phyloP scores from a whole-genome alignment of 2,888 invertebrate species.

The Yponomeuta plumbellus region DNA sequence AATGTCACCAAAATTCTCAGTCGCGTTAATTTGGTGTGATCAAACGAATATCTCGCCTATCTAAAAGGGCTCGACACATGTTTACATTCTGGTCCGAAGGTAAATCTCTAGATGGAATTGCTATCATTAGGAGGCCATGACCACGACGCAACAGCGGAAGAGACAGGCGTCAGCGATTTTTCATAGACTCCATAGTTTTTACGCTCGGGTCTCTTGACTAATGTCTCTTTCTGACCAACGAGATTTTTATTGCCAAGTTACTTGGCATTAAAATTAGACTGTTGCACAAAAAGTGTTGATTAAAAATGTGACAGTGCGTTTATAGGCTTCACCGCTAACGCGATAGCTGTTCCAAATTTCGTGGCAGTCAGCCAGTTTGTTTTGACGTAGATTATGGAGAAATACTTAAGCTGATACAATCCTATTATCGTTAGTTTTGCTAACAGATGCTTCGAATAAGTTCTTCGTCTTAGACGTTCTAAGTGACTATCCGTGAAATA shows the following conservation, averaged over 20 bases:
- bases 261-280: no score
- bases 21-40: background rate
- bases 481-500: background rate
- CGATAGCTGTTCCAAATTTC: background rate
- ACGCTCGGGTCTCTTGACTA: no score
- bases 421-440: background rate
- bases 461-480: background rate
- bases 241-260: no score
- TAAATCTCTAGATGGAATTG: background rate
- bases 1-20: background rate
- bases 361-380: background rate
- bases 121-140: background rate
- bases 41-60: background rate
- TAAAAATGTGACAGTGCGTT: no score
- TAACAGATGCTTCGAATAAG: background rate
- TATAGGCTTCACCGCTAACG: background rate
- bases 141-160: background rate
- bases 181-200: no score
- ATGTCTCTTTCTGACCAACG: no score
- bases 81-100: background rate
- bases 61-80: constrained; percentile 13
- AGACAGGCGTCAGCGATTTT: no score
- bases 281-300: no score
- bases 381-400: background rate
- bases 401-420: background rate